Conservation (phyloP, 2,888 invertebrate genomes). For the Psylliodes chrysocephalus region DNA sequence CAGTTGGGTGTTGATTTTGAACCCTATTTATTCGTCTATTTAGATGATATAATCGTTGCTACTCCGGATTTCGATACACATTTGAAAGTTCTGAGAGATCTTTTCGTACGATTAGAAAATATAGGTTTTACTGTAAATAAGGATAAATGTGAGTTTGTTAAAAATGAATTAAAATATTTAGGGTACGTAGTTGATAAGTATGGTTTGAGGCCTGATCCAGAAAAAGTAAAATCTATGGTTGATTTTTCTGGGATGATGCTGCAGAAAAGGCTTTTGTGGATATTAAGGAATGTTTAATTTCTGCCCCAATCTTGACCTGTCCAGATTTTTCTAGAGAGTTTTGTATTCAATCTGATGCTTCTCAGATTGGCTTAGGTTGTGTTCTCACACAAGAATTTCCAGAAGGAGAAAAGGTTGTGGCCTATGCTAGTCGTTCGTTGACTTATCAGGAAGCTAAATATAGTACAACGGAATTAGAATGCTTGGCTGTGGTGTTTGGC, state of each 20-base stretch:
- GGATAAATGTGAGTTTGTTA: constrained; percentile 37
- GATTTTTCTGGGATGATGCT: constrained; percentile 6
- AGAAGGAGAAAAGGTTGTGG: constrained; percentile 35
- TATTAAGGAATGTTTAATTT: constrained; percentile 10
- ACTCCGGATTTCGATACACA: constrained; percentile 39
- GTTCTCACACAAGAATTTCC: constrained; percentile 38
- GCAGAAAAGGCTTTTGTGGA: constrained; percentile 17
- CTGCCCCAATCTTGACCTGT: no score
- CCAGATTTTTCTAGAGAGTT: constrained; percentile 24
- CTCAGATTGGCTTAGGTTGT: constrained; percentile 36
- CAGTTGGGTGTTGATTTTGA: not conserved
- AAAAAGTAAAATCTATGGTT: constrained; percentile 30
- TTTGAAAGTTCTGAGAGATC: constrained; percentile 34
- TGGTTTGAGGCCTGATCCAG: constrained; percentile 33
- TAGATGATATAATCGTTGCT: constrained; percentile 45
- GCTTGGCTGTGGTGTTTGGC: constrained; percentile 45
- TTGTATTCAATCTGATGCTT: constrained; percentile 41
- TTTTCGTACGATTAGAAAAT: constrained; percentile 28
- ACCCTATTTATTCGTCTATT: no score
- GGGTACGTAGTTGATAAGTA: constrained; percentile 38
- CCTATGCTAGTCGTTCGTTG: constrained; percentile 38
- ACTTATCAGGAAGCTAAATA: constrained; percentile 36
- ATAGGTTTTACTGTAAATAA: constrained; percentile 43
- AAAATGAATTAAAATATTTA: constrained; percentile 35
- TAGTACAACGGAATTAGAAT: constrained; percentile 41